These are phyloP conservation scores for Macaca fascicularis DNA, from an alignment of 2,113 vertebrate species.

Conservation along the genomic window T2T-MFA8v1.1 NC_088390.1:19255001-19255500, in stretches of 20 bases:
- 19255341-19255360: neutral
- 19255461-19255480: too few relatives aligned
- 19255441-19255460: too few relatives aligned
- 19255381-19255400: too few relatives aligned
- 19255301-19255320: neutral
- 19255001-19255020: too few relatives aligned
- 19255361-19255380: too few relatives aligned
- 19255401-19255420: too few relatives aligned
- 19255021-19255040: too few relatives aligned
- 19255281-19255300: neutral
- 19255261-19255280: neutral
- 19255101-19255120: neutral
- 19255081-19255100: neutral
- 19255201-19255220: neutral
- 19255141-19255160: neutral
- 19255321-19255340: neutral
- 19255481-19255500: too few relatives aligned
- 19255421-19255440: too few relatives aligned
- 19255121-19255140: neutral
- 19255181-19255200: neutral
- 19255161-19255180: neutral
- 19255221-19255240: neutral
- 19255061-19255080: neutral
- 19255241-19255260: neutral
- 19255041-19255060: too few relatives aligned